Base-by-base conservation (phyloP, 2,113 vertebrate genomes). In the Tor tambroides region DNA sequence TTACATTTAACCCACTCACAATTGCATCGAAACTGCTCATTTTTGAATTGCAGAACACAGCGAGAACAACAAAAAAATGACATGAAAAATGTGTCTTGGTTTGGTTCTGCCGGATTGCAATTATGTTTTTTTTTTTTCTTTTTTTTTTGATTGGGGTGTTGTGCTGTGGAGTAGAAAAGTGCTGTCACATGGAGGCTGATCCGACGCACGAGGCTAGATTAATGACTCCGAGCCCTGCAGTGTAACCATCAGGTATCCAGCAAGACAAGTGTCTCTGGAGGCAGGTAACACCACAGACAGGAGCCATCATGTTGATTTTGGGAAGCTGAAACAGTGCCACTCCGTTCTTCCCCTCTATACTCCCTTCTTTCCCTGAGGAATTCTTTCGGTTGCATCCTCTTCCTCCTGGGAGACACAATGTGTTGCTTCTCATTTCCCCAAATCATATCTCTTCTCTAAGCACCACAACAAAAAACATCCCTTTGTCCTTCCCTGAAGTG, bases 241-340 rank as follows among this genome's bases (percentile, higher is more conserved):
- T 80, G 86, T 87, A 15, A 72, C 90, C 67, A 54, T 71, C 87
- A 88, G 88, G 83, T 85, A 78, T 49, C 87, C 89, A 89, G 85
- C 54, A 30, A 88, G 81, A 90, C 84, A 84, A 84, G 71, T 41
- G 28, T 91, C 89, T 89, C 90, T 49, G n/a, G 90, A 87, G 90
- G 91, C 49, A 59, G 72, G 81, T 88, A 87, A 85, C 84, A 63
- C 87, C 79, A 49, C 80, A 83, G 89, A 87, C 77, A 90, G 76
- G 67, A 84, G 43, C 79, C 80, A 89, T 89, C 86, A 84, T 91
- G 82, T 91, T 78, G 87, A 85, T 89, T 90, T 89, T 85, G 56
- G 83, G 86, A 86, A 86, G 75, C 87, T 85, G 72, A 71, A 59
- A 26, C 32, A 23, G 46, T 82, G 82, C 85, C 85, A 81, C 49